These are phyloP conservation scores for Oegoconia quadripuncta DNA, from an alignment of 2,888 invertebrate species.

Conservation along the genomic window DNA sequence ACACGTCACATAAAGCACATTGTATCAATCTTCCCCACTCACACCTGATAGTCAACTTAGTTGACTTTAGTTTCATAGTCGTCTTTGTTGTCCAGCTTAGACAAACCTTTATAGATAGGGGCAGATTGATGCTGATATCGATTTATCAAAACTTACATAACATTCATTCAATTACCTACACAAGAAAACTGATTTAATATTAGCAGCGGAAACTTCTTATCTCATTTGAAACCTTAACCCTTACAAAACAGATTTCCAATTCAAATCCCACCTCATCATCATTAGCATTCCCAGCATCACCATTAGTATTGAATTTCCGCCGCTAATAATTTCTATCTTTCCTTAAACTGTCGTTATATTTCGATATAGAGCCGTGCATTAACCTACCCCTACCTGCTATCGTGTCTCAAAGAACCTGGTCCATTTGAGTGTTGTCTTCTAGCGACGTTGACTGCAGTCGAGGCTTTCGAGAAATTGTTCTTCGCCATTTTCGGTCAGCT, in stretches of 20 bases:
- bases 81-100: too few species aligned
- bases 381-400: constrained; percentile 45
- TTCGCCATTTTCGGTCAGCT: constrained; percentile 98
- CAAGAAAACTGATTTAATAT: too few species aligned
- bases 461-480: constrained; percentile 98
- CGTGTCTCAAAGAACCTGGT: constrained; percentile 49
- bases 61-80: constrained; percentile 43
- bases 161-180: not conserved
- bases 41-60: constrained; percentile 39
- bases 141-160: constrained; percentile 3
- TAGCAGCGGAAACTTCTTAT: too few species aligned
- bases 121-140: constrained; percentile 46
- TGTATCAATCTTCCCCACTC: constrained; percentile 61
- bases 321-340: too few species aligned
- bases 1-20: constrained; percentile 22
- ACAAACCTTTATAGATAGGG: constrained; percentile 28
- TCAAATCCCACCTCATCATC: too few species aligned
- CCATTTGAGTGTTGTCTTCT: constrained; percentile 75
- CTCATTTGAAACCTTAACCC: too few species aligned
- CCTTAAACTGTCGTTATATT: too few species aligned
- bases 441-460: constrained; percentile 92
- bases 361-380: constrained; percentile 8
- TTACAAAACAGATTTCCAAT: too few species aligned
- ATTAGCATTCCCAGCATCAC: too few species aligned
- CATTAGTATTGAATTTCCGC: too few species aligned